Evolutionary conservation across 1,140 invertebrate genomes (phyloP), one percentile per base, ranked within the genome.

Genomic region (Luehdorfia chinensis): DNA sequence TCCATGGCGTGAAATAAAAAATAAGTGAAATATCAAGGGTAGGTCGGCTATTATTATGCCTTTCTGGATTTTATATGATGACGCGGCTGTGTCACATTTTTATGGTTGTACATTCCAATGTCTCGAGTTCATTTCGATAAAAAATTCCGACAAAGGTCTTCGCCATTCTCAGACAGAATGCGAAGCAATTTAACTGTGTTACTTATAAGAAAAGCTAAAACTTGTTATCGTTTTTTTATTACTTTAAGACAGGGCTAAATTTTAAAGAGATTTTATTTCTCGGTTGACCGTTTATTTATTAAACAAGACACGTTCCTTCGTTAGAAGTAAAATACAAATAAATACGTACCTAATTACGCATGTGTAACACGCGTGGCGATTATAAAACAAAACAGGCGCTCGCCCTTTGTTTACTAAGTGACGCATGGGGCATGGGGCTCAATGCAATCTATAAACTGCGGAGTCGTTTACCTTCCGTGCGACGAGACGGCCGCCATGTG

Each of bases 391-490:
- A 80, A 67, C 69, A 66, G 56, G 52, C 65, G 70, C 47, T 59
- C 66, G 64, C 77, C 74, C 77, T 85, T 85, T 85, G 79, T 85
- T 85, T 85, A 85, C 81, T 69, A 77, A 43, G 57, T 71, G 68
- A 71, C 68, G 68, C 68, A 84, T 78, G 79, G 68, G 69, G 72
- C 77, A 69, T 68, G 66, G 52, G 59, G 56, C 65, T 60, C 78
- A 71, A 55, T 80, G 79, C 75, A 79, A 75, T 75, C 67, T 75
- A 67, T 67, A 61, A 70, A 64, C 61, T 64, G 69, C 68, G 75
- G 75, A 83, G 79, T 84, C 79, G 78, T 83, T 83, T 83, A 86
- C 79, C 78, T 79, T 81, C 75, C 68, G 69, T 65, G 72, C 70
- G 75, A 58, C 78, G 78, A 78, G 81, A 75, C 83, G 66, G 65